Percentiles rank a stretch among this genome's conserved stretches.
Evolutionary conservation across 2,888 invertebrate species (phyloP).

Genomic region (Drosophila formosana): DNA sequence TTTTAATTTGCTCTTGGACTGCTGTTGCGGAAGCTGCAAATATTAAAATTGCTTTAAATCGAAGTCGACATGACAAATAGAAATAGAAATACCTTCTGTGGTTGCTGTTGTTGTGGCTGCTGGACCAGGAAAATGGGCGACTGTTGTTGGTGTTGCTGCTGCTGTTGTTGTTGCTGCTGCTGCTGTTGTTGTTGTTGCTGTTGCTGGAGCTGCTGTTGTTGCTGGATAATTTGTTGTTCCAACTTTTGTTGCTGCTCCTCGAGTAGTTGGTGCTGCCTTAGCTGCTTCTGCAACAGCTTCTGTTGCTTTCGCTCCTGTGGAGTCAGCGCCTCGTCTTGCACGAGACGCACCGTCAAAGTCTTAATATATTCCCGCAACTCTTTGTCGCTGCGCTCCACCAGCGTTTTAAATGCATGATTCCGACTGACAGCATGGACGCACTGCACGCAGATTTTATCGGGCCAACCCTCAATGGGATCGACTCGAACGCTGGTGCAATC

Average conservation of each 20-base stretch:
- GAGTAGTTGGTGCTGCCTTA: constrained; percentile 62
- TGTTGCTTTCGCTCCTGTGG: constrained; percentile 63
- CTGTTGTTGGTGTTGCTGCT: constrained; percentile 1
- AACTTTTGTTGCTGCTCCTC: constrained; percentile 57
- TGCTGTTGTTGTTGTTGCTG: constrained; percentile 44
- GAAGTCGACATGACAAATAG: background rate
- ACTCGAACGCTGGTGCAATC: constrained; percentile 88
- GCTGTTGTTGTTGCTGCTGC: constrained; percentile 17
- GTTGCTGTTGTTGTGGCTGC: constrained; percentile 12
- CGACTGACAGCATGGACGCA: constrained; percentile 89
- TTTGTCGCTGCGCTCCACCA: constrained; percentile 87
- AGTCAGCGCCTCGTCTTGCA: constrained; percentile 76
- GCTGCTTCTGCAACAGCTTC: constrained; percentile 54
- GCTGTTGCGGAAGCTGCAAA: constrained; percentile 5
- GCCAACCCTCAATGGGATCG: constrained; percentile 87
- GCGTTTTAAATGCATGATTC: constrained; percentile 88
- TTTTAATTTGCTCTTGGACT: constrained; percentile 63
- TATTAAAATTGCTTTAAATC: background rate
- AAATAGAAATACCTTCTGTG: background rate
- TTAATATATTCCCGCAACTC: constrained; percentile 86
- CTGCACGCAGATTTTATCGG: constrained; percentile 88
- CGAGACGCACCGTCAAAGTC: constrained; percentile 83
- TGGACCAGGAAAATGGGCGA: constrained; percentile 17
- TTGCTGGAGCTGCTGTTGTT: constrained; percentile 50
- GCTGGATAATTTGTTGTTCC: constrained; percentile 54